phyloP scores from a whole-genome alignment of 2,113 vertebrate species.

The Pachycephala philippinensis region DNA sequence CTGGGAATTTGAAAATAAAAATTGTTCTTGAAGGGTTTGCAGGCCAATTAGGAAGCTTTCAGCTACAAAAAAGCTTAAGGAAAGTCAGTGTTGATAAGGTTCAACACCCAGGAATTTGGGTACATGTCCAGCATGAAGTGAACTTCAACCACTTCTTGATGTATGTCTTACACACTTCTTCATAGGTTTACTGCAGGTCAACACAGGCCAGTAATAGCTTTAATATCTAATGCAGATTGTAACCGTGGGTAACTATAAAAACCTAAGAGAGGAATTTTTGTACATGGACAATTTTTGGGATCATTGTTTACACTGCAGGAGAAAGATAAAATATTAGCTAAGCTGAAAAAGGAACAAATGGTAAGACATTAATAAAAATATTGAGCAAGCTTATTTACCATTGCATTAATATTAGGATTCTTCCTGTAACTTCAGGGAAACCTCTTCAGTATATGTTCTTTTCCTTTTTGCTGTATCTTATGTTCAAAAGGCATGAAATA shows the following conservation, averaged over 20 bases:
- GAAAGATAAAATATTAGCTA: neutral
- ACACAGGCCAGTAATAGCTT: neutral
- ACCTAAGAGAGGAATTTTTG: neutral
- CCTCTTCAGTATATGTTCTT: neutral
- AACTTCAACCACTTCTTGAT: neutral
- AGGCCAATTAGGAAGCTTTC: neutral
- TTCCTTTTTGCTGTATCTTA: neutral
- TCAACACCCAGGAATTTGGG: neutral
- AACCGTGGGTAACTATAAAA: neutral
- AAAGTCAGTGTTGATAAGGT: neutral
- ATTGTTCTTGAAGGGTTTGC: neutral
- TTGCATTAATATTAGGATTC: neutral
- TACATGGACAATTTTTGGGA: neutral
- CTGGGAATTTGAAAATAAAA: conserved; percentile 7
- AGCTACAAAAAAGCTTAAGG: neutral
- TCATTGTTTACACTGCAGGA: neutral
- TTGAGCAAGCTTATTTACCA: neutral
- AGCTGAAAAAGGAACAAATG: neutral
- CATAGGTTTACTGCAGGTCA: neutral
- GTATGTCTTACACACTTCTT: neutral
- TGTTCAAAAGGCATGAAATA: neutral
- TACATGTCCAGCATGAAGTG: neutral
- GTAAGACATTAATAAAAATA: neutral
- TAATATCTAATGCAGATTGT: neutral
- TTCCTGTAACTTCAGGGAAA: neutral